Base-by-base conservation (phyloP, 2,888 invertebrate genomes). In the Monochamus alternatus region DNA sequence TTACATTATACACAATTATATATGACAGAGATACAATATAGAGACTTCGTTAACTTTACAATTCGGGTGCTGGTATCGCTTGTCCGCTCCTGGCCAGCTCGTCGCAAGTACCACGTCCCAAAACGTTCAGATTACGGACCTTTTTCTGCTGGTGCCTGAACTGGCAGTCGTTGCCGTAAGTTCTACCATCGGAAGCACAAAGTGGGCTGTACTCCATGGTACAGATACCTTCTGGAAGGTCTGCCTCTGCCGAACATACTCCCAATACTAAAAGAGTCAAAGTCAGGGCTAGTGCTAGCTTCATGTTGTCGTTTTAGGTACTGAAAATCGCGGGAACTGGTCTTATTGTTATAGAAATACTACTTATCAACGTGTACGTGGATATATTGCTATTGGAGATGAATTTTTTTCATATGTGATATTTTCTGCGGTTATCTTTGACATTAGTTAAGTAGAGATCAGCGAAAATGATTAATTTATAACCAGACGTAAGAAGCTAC, bases 161-260 rank as follows among this genome's bases (percentile, higher is more conserved):
- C 10, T 7, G 3, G 47, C 74, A 74, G 0, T 69, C 47, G 47
- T 74, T 74, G 30, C 63, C 12, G 51, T 73, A 73, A 3, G 66
- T 73, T 32, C 43, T 68, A 2, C 74, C 74, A 10, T 74, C 68
- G 1, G 67, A 67, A 0, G 62, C 74, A 31, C 74, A 74, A 3
- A 68, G 5, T 3, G 67, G 74, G 22, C 31, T 43, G 38, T 51
- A 60, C 22, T 66, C 74, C 62, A 55, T 47, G n/a, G 67, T 62
- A 22, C 74, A 74, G 0, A 62, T n/a, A n/a, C 43, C 67, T 9
- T 8, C 31, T 22, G 60, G 47, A 10, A 0, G n/a, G 58, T 66
- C 62, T 43, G n/a, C 52, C 62, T 66, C 62, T 22, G 38, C 67
- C 7, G 7, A 47, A 47, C 47, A 69, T 0, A 60, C 44, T 2